These are phyloP conservation scores for Caenorhabditis auriculariae DNA, from an alignment of 2,888 invertebrate genomes.

Conservation along the genomic window DNA sequence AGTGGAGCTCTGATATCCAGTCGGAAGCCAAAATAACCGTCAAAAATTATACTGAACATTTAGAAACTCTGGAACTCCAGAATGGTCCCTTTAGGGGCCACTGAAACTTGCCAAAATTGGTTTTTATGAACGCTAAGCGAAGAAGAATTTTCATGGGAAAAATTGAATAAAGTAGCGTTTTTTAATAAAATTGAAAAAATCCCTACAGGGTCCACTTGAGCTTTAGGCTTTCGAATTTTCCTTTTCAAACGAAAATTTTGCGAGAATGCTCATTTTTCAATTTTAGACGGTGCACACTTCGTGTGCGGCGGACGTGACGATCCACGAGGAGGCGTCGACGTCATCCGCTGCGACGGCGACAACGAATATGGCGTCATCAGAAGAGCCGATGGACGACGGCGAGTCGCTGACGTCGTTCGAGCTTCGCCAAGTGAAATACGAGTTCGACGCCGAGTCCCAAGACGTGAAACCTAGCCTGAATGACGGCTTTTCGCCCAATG, in stretches of 20 bases:
- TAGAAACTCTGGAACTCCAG: no score
- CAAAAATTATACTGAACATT: no score
- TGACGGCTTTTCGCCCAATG: no score
- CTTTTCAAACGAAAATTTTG: not conserved
- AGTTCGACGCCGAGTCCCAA: no score
- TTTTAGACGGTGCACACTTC: constrained; percentile 23
- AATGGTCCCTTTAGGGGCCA: no score
- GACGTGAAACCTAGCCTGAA: no score
- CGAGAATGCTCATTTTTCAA: not conserved
- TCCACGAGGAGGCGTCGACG: constrained; percentile 5
- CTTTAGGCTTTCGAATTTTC: not conserved
- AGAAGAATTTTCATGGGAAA: no score
- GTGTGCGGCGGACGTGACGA: constrained; percentile 15
- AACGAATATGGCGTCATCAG: constrained; percentile 4
- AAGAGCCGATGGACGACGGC: constrained; percentile 5
- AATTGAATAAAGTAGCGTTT: not conserved
- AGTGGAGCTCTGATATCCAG: no score
- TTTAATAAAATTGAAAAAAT: not conserved
- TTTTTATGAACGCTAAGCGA: no score
- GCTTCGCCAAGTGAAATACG: no score
- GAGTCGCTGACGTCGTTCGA: not conserved
- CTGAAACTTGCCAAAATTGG: no score
- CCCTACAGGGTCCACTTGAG: not conserved
- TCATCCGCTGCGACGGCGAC: not conserved
- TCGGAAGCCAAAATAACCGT: no score